Conservation (phyloP, 2,888 invertebrate species). For the Lordiphosa fenestrarum region DNA sequence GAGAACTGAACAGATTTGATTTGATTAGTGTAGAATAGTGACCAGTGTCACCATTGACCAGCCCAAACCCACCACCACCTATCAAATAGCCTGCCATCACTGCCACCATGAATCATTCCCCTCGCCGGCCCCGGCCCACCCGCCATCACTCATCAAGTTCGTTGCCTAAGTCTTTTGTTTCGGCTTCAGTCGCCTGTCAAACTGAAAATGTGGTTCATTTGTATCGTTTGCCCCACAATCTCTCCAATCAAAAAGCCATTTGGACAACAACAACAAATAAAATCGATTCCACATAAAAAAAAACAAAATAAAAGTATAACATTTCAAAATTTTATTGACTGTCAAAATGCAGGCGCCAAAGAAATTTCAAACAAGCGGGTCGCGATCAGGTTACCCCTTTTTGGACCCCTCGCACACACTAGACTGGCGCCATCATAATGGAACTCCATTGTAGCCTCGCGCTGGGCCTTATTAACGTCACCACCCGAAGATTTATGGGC, state of each 20-base stretch:
- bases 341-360: conserved; percentile 70
- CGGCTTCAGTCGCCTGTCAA: conserved; percentile 48
- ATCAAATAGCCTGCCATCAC: too few relatives aligned
- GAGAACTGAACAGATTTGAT: background rate
- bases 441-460: too few relatives aligned
- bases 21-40: conserved; percentile 8
- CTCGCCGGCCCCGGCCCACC: too few relatives aligned
- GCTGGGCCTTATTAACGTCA: too few relatives aligned
- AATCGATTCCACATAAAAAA: conserved; percentile 55
- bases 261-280: conserved; percentile 49
- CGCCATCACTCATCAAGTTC: conserved; percentile 45
- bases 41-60: too few relatives aligned
- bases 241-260: conserved; percentile 75
- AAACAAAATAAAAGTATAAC: conserved; percentile 72
- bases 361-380: conserved; percentile 26
- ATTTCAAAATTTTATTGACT: conserved; percentile 76
- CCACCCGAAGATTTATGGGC: too few relatives aligned
- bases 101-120: too few relatives aligned
- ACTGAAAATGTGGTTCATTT: conserved; percentile 71
- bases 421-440: conserved; percentile 29
- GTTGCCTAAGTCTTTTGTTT: conserved; percentile 62
- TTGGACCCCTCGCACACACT: background rate
- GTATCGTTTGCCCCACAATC: conserved; percentile 40
- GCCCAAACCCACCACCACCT: too few relatives aligned
- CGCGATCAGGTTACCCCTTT: conserved; percentile 47